Percentiles rank a stretch among this genome's conserved stretches.
These are phyloP conservation scores for Ceratina calcarata DNA, from an alignment of 1,140 invertebrate species.

Conservation along the genomic window DNA sequence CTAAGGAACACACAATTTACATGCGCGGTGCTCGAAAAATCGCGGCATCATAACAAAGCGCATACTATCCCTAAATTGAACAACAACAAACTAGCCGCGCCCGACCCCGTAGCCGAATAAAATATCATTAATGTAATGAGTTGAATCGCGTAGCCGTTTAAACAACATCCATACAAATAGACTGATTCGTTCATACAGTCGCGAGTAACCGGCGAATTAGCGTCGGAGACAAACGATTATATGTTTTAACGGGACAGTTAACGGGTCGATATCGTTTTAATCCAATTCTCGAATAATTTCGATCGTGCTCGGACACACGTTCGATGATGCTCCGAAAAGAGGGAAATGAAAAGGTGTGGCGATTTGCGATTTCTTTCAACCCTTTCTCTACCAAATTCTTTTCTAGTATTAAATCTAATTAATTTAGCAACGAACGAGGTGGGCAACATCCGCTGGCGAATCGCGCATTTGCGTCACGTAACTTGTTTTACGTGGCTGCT, in stretches of 20 bases:
- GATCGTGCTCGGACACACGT: not conserved
- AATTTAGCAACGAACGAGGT: too few relatives aligned
- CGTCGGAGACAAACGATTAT: slow-evolving; percentile 34
- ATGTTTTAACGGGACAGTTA: slow-evolving; percentile 32
- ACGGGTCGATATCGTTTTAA: slow-evolving; percentile 38
- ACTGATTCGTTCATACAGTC: slow-evolving; percentile 39
- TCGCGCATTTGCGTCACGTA: slow-evolving; percentile 74
- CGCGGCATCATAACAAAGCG: not conserved
- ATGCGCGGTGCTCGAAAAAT: too few relatives aligned
- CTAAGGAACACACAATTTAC: not conserved
- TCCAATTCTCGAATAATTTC: slow-evolving; percentile 24
- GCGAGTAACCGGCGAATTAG: slow-evolving; percentile 23
- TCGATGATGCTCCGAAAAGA: not conserved
- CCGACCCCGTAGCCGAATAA: not conserved
- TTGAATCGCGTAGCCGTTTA: slow-evolving; percentile 33
- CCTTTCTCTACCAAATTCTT: too few relatives aligned
- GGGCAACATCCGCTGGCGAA: slow-evolving; percentile 37
- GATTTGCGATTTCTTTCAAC: not conserved
- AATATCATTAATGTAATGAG: slow-evolving; percentile 46
- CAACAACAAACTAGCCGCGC: slow-evolving; percentile 1
- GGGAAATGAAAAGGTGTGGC: slow-evolving; percentile 47
- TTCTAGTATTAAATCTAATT: too few relatives aligned
- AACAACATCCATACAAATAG: slow-evolving; percentile 32
- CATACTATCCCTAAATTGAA: slow-evolving; percentile 12
- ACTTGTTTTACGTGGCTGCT: slow-evolving; percentile 73